Percentiles rank a stretch among this genome's conserved stretches.
Evolutionary conservation across 2,797 vertebrate genomes (phyloP).

Genomic region (Manis crassicaudata): DNA sequence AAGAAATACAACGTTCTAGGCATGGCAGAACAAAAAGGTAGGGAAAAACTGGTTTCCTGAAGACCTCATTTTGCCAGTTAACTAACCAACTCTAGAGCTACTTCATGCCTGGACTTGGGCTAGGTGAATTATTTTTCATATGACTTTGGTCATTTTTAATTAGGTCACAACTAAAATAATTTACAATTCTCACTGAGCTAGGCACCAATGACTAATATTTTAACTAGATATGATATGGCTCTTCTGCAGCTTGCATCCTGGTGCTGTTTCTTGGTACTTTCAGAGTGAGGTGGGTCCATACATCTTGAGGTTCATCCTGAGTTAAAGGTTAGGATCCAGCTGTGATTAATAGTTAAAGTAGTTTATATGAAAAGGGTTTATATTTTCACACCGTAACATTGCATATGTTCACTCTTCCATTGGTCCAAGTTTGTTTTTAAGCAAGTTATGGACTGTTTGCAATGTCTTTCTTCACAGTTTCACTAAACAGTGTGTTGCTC

Average conservation of each 20-base stretch:
- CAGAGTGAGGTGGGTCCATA: not conserved
- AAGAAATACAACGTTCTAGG: not conserved
- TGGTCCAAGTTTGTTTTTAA: not conserved
- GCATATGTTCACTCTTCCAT: not conserved
- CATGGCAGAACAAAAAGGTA: not conserved
- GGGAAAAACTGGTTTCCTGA: not conserved
- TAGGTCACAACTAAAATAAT: not conserved
- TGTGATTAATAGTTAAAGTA: not conserved
- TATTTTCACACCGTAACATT: not conserved
- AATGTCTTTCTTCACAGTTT: not conserved
- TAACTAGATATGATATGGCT: not conserved
- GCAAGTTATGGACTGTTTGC: not conserved
- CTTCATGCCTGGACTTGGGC: not conserved
- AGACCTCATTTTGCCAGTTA: not conserved
- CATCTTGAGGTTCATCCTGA: not conserved
- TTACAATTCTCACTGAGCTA: not conserved
- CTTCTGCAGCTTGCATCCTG: not conserved
- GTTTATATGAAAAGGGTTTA: not conserved
- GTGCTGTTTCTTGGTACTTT: not conserved
- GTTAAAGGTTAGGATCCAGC: not conserved
- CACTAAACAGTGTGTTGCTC: not conserved
- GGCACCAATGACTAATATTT: not conserved
- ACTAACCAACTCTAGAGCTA: not conserved
- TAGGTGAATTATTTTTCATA: not conserved
- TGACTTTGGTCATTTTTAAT: not conserved